Base-by-base conservation (phyloP, 2,113 vertebrate species). In the Dissostichus mawsoni region DNA sequence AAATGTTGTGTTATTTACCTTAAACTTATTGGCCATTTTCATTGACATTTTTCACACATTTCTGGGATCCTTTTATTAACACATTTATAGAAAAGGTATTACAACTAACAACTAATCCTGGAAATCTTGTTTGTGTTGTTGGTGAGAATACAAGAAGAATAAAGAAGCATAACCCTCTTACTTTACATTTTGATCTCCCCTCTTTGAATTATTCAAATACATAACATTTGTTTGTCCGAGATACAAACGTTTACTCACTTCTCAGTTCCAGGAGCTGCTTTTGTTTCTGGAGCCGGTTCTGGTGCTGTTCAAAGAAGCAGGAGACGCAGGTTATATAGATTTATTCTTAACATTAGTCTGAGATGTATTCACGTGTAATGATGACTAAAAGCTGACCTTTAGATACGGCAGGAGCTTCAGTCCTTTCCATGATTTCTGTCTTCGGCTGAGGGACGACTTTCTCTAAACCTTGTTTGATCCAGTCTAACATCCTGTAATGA, bases 381-480 rank as follows among this genome's bases (percentile, higher is more conserved):
- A 23, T 1, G 25, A 41, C 25, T 0, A 50, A 11, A 75, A 8
- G 11, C 2, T 0, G 1, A 57, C 91, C 89, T 91, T 78, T 71
- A 8, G 52, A 0, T 1, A 64, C 0, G 51, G 72, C 50, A 0
- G 75, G 18, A 57, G 82, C 62, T 41, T 89, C 90, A 17, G 78
- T 59, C 36, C 81, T 87, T 36, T 52, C 25, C 0, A 14, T 45
- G 64, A 18, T 17, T 0, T 90, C 88, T 0, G 68, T 44, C 82
- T 88, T 90, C 4, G 94, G 95, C 58, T 94, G 93, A 23, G 95
- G 95, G 47, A 96, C 85, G 50, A 95, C 87, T 76, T 93, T 95
- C 86, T 92, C 94, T 0, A 96, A 83, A 0, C 93, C 90, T 0
- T 93, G 91, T 73, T 94, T 96, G 20, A 96, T 76, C 95, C 95